These are phyloP conservation scores for Tribolium madens DNA, from an alignment of 1,140 invertebrate genomes.

Conservation along the genomic window DNA sequence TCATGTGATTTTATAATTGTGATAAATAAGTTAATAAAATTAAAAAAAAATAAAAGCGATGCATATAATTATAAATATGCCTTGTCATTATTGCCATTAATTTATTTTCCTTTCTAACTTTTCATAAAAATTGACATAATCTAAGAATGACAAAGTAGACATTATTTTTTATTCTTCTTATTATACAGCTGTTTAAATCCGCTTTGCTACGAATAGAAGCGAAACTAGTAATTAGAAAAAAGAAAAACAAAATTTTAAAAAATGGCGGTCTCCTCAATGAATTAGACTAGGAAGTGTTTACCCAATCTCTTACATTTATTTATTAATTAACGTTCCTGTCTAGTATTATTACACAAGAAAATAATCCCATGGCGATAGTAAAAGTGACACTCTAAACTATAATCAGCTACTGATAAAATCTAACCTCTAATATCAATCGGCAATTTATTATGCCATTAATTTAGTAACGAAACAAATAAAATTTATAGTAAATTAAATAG, in stretches of 20 bases:
- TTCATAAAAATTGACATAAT: neutral
- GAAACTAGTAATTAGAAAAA: too few relatives aligned
- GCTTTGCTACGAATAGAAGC: too few relatives aligned
- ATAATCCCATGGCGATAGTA: neutral
- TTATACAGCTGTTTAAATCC: neutral
- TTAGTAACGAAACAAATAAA: neutral
- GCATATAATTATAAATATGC: neutral
- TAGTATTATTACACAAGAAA: neutral
- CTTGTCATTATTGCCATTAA: neutral
- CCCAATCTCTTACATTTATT: neutral
- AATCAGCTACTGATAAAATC: neutral
- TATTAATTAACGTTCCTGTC: neutral
- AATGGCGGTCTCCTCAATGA: too few relatives aligned
- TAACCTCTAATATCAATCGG: neutral
- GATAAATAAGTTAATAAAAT: neutral
- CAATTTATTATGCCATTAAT: neutral
- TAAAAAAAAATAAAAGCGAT: neutral
- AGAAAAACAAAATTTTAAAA: too few relatives aligned
- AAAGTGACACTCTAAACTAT: neutral
- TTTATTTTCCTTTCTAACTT: neutral
- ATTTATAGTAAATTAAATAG: neutral
- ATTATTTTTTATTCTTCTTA: neutral
- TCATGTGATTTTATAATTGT: slow-evolving; percentile 22
- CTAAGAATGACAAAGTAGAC: neutral
- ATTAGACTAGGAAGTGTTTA: too few relatives aligned